Percentiles rank a stretch among this genome's conserved stretches.
phyloP scores from a whole-genome alignment of 2,113 vertebrate species.

The Phyllostomus hastatus region DNA sequence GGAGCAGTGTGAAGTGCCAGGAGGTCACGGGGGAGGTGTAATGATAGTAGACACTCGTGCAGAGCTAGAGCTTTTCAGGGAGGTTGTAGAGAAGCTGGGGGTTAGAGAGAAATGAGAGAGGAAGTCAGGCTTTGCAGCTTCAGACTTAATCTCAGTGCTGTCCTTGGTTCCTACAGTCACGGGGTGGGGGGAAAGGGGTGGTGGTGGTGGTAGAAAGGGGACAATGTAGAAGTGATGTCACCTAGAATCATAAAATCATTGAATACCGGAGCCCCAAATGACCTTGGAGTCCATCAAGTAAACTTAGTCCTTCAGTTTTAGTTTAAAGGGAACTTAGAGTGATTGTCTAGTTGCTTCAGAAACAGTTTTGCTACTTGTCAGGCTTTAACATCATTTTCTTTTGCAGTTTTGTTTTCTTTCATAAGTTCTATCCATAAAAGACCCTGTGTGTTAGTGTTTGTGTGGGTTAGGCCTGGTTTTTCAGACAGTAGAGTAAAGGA shows the following conservation, averaged over 20 bases:
- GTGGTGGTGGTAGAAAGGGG: not conserved
- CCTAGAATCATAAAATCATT: not conserved
- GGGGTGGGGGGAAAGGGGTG: not conserved
- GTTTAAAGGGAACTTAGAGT: not conserved
- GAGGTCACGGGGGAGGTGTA: not conserved
- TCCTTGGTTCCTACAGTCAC: not conserved
- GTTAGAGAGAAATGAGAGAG: not conserved
- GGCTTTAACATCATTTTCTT: not conserved
- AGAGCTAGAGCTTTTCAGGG: not conserved
- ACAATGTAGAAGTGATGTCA: not conserved
- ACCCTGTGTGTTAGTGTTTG: not conserved
- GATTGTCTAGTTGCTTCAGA: not conserved
- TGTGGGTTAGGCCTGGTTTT: not conserved
- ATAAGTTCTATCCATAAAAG: not conserved
- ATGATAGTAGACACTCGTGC: not conserved
- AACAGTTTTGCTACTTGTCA: not conserved
- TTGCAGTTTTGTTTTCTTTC: not conserved
- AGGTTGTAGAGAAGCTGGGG: not conserved
- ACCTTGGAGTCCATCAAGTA: not conserved
- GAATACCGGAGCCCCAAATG: not conserved
- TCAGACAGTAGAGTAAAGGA: not conserved
- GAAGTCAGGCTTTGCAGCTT: not conserved
- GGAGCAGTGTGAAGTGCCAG: not conserved
- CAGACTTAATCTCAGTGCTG: constrained; percentile 4
- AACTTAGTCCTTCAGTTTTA: not conserved